Evolutionary conservation across 2,113 vertebrate genomes (phyloP), one percentile per base, ranked within the genome.

Genomic region (Kryptolebias marmoratus): DNA sequence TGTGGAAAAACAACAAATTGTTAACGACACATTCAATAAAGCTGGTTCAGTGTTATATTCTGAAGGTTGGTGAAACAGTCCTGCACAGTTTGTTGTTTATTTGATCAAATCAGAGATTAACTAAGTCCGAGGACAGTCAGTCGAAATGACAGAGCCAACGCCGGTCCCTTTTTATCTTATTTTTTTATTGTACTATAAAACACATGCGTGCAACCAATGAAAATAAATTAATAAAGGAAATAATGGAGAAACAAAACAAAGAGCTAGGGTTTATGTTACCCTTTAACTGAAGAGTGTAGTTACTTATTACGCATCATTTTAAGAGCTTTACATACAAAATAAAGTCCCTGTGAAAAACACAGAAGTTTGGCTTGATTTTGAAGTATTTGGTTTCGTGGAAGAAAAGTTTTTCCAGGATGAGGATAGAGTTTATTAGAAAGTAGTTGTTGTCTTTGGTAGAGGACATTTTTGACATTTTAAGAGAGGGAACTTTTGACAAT

Each of bases 11-110:
- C 55, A 68, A 57, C 13, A 52, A 64, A 62, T 44, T 65, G 39
- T 68, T 49, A 7, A 28, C 45, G 11, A 49, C 60, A 61, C 60
- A 36, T 76, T 45, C 48, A 83, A 80, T 84, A 85, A 87, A 89
- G 27, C 8, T 28, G 36, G 30, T 54, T 42, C 2, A 45, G 12
- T 44, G 13, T 71, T 59, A 27, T 47, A 49, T 56, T 61, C 6
- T 62, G 10, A 53, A 44, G 11, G 12, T 16, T 18, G 13, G 68
- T 67, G 18, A 64, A 44, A 32, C 6, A 55, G 8, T 3, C 3
- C 7, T 47, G 27, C 31, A 22, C 50, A 27, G n/a, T 55, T 49
- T 68, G 5, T 60, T 58, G 28, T 28, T 27, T 59, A 11, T n/a
- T 9, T 42, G n/a, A 13, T 27, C 5, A 12, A 16, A 15, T 54